These are phyloP conservation scores for Phaethon lepturus DNA, from an alignment of 2,113 vertebrate genomes.

Conservation along the genomic window DNA sequence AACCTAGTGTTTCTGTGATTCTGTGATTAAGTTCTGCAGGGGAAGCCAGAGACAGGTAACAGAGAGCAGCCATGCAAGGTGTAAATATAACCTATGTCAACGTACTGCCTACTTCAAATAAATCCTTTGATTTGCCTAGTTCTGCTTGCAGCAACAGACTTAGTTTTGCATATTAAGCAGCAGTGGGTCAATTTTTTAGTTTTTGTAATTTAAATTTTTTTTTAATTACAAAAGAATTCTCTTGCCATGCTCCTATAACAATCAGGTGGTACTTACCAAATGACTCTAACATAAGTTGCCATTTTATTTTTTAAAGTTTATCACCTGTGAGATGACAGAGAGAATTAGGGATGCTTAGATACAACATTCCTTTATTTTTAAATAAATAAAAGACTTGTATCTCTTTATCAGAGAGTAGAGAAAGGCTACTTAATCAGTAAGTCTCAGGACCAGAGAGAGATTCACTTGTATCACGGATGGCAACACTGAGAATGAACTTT, in stretches of 20 bases:
- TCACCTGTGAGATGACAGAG: rapidly evolving
- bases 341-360: background rate
- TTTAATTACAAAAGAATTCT: background rate
- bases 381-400: background rate
- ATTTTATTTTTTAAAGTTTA: background rate
- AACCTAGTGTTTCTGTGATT: too few relatives aligned
- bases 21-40: background rate
- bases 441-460: background rate
- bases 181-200: rapidly evolving
- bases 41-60: background rate
- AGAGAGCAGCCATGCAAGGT: background rate
- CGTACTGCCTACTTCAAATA: background rate
- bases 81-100: background rate
- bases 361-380: background rate
- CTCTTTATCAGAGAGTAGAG: background rate
- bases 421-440: background rate
- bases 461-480: rapidly evolving
- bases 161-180: background rate
- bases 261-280: background rate
- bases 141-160: background rate
- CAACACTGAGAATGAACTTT: rapidly evolving
- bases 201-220: background rate
- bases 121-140: background rate
- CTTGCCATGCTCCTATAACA: rapidly evolving
- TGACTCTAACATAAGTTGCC: rapidly evolving